Conservation (phyloP, 2,113 vertebrate genomes). For the Rhynchopsitta pachyrhyncha region DNA sequence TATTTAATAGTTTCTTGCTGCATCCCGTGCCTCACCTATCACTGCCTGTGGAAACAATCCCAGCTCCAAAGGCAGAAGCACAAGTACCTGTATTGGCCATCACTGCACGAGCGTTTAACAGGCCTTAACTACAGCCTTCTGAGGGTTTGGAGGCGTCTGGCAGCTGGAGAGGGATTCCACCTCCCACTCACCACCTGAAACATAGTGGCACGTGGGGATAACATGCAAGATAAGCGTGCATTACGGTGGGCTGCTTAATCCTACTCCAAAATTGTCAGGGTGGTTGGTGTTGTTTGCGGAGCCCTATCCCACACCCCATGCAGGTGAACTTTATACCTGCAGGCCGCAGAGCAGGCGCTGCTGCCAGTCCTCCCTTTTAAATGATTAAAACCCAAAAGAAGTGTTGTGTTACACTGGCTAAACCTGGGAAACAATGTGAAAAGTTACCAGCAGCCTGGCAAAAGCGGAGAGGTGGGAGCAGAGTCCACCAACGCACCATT, state of each 20-base stretch:
- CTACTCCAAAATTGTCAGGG: fast-evolving
- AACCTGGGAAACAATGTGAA: neutral
- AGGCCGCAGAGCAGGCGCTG: fast-evolving
- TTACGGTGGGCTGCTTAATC: fast-evolving
- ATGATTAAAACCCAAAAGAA: fast-evolving
- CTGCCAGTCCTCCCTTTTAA: neutral
- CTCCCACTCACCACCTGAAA: neutral
- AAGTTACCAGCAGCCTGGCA: neutral
- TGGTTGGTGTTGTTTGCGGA: fast-evolving
- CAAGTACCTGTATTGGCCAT: fast-evolving
- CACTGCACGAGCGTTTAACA: fast-evolving
- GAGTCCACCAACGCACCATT: fast-evolving
- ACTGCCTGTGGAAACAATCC: neutral
- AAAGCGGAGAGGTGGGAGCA: fast-evolving
- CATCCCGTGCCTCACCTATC: neutral
- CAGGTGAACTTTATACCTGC: fast-evolving
- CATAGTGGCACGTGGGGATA: fast-evolving
- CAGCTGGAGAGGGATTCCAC: fast-evolving
- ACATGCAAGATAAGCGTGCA: fast-evolving
- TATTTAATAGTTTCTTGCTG: fast-evolving
- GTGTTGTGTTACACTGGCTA: fast-evolving
- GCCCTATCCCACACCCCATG: fast-evolving
- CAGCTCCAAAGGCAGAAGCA: neutral
- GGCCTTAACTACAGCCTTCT: fast-evolving
- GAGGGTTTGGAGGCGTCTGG: neutral